Percentiles rank a stretch among this genome's conserved stretches.
These are phyloP conservation scores for Harpagifer antarcticus DNA, from an alignment of 2,797 vertebrate genomes.

Conservation along the genomic window DNA sequence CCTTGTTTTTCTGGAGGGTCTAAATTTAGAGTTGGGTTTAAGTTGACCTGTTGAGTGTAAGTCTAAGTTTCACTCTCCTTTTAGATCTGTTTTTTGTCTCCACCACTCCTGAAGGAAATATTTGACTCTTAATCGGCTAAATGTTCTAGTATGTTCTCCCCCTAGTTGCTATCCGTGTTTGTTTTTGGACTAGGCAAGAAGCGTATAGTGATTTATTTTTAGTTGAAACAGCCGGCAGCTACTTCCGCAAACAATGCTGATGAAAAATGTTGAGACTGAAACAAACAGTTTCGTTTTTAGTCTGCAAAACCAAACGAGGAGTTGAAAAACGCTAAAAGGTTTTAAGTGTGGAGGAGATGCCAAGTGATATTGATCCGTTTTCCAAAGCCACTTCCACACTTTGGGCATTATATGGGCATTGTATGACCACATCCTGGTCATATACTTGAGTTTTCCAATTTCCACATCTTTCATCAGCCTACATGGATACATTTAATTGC, in stretches of 20 bases:
- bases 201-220: neutral
- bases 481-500: neutral
- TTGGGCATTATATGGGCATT: neutral
- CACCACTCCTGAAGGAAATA: no score
- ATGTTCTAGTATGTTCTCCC: no score
- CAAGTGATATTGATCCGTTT: neutral
- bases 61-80: no score
- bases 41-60: no score
- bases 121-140: no score
- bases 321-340: neutral
- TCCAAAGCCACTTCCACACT: neutral
- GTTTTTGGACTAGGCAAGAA: neutral
- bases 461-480: neutral
- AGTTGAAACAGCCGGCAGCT: no score
- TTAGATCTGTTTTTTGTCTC: no score
- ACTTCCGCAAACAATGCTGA: neutral
- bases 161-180: no score
- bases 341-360: neutral
- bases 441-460: neutral
- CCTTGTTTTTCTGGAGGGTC: no score
- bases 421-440: neutral
- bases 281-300: neutral
- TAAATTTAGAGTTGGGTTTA: no score
- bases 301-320: neutral
- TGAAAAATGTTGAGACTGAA: neutral